phyloP scores from a whole-genome alignment of 2,113 vertebrate genomes.

The Suncus etruscus region DNA sequence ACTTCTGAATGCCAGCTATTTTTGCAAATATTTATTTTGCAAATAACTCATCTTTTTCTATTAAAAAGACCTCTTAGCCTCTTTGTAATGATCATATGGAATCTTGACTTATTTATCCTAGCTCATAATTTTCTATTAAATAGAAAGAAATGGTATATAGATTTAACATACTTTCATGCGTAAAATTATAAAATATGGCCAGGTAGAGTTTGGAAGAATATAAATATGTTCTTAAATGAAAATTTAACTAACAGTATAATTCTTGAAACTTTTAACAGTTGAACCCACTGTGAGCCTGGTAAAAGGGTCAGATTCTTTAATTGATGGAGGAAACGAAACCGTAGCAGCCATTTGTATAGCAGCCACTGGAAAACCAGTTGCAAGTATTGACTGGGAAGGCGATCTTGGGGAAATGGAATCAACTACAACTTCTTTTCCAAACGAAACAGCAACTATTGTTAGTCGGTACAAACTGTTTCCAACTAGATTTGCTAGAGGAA shows the following conservation, averaged over 20 bases:
- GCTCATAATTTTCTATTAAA: too few relatives aligned
- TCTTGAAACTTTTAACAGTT: constrained; percentile 86
- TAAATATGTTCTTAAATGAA: constrained; percentile 49
- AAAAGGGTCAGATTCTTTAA: constrained; percentile 90
- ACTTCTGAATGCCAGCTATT: constrained; percentile 7
- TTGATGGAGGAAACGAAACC: constrained; percentile 93
- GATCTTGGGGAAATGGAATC: constrained; percentile 90
- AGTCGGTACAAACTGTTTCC: constrained; percentile 92
- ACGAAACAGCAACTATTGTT: constrained; percentile 92
- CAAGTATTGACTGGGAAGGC: constrained; percentile 95
- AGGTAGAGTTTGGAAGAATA: constrained; percentile 1
- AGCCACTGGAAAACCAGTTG: constrained; percentile 94
- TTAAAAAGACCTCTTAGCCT: background rate
- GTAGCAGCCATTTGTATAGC: constrained; percentile 95
- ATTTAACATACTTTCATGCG: constrained; percentile 31
- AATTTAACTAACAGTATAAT: constrained; percentile 46
- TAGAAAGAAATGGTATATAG: background rate
- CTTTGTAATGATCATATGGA: constrained; percentile 19
- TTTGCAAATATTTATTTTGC: constrained; percentile 4
- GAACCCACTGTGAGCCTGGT: constrained; percentile 96
- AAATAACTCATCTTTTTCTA: background rate
- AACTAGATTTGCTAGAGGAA: constrained; percentile 92
- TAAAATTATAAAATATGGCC: constrained; percentile 45
- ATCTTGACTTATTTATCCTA: too few relatives aligned
- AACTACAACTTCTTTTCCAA: constrained; percentile 88